Base-by-base conservation (phyloP, 35 echinoderm and acorn worm genomes). In the Amphiura filiformis region DNA sequence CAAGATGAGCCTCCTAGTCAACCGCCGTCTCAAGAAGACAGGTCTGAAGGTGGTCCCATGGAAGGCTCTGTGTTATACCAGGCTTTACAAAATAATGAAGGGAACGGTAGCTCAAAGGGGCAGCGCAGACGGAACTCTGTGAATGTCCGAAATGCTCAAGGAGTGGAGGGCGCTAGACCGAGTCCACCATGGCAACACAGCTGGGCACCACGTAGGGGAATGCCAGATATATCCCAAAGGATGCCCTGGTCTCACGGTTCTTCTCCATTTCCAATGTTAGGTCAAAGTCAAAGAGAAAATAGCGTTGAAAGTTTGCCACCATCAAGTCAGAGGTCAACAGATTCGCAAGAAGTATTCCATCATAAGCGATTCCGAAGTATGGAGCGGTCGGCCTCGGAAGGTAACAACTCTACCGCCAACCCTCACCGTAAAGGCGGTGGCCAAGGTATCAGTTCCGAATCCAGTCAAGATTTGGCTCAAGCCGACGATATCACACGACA, bases 401-500 rank as follows among this genome's bases (percentile, higher is more conserved):
- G 83, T 39, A 37, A 77, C 39, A 64, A 77, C 42, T 49, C 87
- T 1, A 76, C 79, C 0, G 78, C 56, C 42, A 38, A 70, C 26
- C 61, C 61, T 4, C 61, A 70, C 26, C 61, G 61, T 2, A 70
- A 70, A 30, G 61, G 15, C 26, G 61, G 61, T 4, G 85, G 76
- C 12, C 85, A 87, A 42, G 89, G 81, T 56, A 82, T 75, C 57
- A 88, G 91, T n/a, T 82, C 86, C 31, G 92, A 93, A 56, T 87
- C 86, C 36, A 97, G 57, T 52, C 95, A 93, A 61, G 95, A 97
- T 40, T 81, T 97, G 15, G 95, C 92, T 2, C 92, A 97, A 42
- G 93, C 91, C 13, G 93, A 95, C 76, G 95, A 97, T 82, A 93
- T 97, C 57, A 97, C 95, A 37, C 90, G 95, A 35, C 95, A 97